These are phyloP conservation scores for Apodemus sylvaticus DNA, from an alignment of 2,113 vertebrate genomes.

Conservation along the genomic window DNA sequence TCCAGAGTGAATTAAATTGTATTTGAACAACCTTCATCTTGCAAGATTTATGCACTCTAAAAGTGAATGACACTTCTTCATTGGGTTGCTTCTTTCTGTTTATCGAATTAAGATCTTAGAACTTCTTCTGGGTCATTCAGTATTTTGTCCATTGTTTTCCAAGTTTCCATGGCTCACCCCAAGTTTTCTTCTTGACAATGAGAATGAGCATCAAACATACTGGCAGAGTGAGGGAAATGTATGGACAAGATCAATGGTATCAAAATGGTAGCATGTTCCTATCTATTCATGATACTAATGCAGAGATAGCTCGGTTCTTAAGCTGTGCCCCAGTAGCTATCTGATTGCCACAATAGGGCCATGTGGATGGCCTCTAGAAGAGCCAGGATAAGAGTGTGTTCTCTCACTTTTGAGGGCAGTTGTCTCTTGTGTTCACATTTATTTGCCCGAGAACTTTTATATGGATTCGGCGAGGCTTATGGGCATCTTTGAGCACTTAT, in stretches of 20 bases:
- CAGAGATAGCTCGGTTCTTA: not conserved
- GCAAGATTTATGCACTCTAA: slow-evolving; percentile 76
- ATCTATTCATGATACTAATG: not conserved
- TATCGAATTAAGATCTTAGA: slow-evolving; percentile 76
- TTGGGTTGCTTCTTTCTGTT: slow-evolving; percentile 70
- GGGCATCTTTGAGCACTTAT: not conserved
- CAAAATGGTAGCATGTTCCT: not conserved
- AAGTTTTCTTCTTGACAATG: slow-evolving; percentile 12
- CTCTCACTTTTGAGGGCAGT: not conserved
- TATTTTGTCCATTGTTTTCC: slow-evolving; percentile 71
- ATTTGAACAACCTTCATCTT: slow-evolving; percentile 86
- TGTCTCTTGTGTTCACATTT: not conserved
- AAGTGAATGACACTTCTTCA: slow-evolving; percentile 64
- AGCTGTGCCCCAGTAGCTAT: not conserved
- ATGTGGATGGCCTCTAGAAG: not conserved
- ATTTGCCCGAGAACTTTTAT: not conserved
- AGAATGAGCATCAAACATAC: not conserved
- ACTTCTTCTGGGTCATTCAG: slow-evolving; percentile 73
- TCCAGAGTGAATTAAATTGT: slow-evolving; percentile 86
- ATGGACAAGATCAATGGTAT: not conserved
- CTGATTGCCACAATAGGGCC: not conserved
- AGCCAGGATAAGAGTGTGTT: not conserved
- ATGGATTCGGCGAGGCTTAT: not conserved
- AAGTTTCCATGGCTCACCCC: not conserved
- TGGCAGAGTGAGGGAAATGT: not conserved